A percentile compares a stretch with the other conserved stretches of the same genome.
These are phyloP conservation scores for Epistrophe grossulariae DNA, from an alignment of 2,888 invertebrate species.

Conservation along the genomic window DNA sequence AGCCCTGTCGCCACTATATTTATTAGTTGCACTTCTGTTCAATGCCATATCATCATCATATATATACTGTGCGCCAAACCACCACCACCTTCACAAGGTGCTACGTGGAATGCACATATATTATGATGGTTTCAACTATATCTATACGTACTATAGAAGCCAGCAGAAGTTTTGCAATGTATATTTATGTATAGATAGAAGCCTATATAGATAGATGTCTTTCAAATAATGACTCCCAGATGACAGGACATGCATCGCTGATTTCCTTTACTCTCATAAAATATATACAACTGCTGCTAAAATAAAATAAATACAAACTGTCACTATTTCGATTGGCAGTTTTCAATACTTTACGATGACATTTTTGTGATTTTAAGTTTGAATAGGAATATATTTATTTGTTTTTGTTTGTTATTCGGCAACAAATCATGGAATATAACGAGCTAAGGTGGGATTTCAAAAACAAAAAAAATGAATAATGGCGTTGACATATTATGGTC, in stretches of 20 bases:
- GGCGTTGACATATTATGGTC: neutral
- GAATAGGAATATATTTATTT: neutral
- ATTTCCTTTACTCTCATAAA: conserved; percentile 43
- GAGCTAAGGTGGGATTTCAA: neutral
- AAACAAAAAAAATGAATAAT: neutral
- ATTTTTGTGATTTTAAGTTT: conserved; percentile 30
- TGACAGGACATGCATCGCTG: conserved; percentile 66
- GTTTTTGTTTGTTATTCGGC: neutral
- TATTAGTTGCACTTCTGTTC: conserved; percentile 42
- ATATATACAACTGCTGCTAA: conserved; percentile 14
- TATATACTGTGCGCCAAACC: conserved; percentile 21
- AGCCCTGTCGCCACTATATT: conserved; percentile 57
- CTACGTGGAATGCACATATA: conserved; percentile 64
- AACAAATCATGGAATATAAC: neutral
- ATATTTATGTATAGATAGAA: conserved; percentile 5
- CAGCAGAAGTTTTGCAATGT: neutral
- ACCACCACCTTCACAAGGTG: conserved; percentile 34
- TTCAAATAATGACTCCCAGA: conserved; percentile 37
- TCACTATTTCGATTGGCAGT: conserved; percentile 54
- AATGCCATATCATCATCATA: conserved; percentile 21
- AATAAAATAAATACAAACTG: neutral
- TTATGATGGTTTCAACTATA: conserved; percentile 2
- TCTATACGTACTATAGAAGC: no score
- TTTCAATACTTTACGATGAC: conserved; percentile 58
- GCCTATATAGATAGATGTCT: conserved; percentile 40